Evolutionary conservation across 2,113 vertebrate species (phyloP).

Genomic region (Thalassarche chlororhynchos): DNA sequence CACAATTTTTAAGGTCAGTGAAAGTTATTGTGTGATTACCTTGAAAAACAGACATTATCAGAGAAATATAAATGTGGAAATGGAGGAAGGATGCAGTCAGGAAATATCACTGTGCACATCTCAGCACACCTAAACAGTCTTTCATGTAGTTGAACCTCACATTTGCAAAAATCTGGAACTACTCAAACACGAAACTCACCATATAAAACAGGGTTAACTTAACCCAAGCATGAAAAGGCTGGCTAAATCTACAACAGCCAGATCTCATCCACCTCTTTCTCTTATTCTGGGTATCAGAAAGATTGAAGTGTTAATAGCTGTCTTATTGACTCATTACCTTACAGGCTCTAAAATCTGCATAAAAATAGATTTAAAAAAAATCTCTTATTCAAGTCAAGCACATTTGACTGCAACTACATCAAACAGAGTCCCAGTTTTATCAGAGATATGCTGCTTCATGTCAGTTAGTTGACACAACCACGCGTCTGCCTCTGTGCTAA

Average conservation of each 20-base stretch:
- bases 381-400: constrained; percentile 44
- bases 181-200: neutral
- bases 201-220: neutral
- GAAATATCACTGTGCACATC: neutral
- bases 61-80: neutral
- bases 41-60: neutral
- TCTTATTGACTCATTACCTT: constrained; percentile 55
- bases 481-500: constrained; percentile 24
- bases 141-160: neutral
- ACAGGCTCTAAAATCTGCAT: constrained; percentile 47
- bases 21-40: neutral
- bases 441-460: constrained; percentile 26
- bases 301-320: constrained; percentile 61
- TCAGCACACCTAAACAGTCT: neutral
- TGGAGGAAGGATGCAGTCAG: neutral
- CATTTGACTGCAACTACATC: constrained; percentile 50
- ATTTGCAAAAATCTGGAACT: constrained; percentile 2
- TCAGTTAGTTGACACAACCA: constrained; percentile 53
- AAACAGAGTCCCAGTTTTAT: constrained; percentile 64
- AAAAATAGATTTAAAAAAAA: constrained; percentile 39
- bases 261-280: constrained; percentile 12
- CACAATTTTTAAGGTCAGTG: neutral
- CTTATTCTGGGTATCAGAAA: constrained; percentile 14
- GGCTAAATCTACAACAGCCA: neutral
- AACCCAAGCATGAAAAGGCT: neutral